Base-by-base conservation (phyloP, 2,113 vertebrate genomes). In the Dromiciops gliroides region DNA sequence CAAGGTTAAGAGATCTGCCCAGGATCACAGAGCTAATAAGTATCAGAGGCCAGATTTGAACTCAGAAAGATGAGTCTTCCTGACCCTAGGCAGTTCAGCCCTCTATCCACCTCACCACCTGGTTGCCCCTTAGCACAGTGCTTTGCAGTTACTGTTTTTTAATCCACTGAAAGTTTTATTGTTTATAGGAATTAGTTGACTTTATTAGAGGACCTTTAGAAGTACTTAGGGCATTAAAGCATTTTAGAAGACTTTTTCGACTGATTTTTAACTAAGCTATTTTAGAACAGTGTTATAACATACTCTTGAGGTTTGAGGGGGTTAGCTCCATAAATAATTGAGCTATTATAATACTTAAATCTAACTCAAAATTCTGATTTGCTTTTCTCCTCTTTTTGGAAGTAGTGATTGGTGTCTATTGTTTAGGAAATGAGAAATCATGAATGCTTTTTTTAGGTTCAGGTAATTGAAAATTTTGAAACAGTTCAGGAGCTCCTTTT, bases 131-230 rank as follows among this genome's bases (percentile, higher is more conserved):
- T 67, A n/a, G 37, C 6, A 19, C 37, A n/a, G 37, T 44, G 67
- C 67, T 83, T 44, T 83, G 67, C 4, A 83, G n/a, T 83, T 44
- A 83, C 44, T 44, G 19, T 19, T 83, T n/a, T 23, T 22, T 83
- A 83, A 22, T n/a, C 44, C 16, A n/a, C 44, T 75, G 37, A 75
- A 44, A 19, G 5, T 23, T 83, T 67, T 83, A 7, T 44, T 91
- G 49, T 96, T 96, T 95, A 23, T 83, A 93, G 49, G 90, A 93
- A 89, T 95, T 91, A 96, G 89, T 53, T 89, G 75, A 23, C n/a
- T 51, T 94, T 93, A 67, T 67, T 67, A 83, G 19, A 14, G 2
- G 6, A 8, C 16, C n/a, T 44, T 83, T 8, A 23, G 16, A 83
- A 44, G 19, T 44, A 83, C 67, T 44, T 83, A 44, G 6, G 7